phyloP scores from a whole-genome alignment of 2,888 invertebrate genomes.

The Lysandra bellargus region DNA sequence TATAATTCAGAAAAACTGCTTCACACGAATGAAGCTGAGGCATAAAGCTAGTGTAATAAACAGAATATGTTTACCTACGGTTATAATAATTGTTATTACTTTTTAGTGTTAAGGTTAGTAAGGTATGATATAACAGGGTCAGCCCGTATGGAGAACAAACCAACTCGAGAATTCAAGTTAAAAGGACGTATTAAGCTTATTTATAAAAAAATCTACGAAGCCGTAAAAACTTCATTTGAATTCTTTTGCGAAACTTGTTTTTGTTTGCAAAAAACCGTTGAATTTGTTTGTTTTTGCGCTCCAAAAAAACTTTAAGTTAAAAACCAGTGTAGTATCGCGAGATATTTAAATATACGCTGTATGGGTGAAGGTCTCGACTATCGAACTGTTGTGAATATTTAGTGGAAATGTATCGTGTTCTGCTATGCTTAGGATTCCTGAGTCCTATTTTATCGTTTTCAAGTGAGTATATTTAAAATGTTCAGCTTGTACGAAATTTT shows the following conservation, averaged over 20 bases:
- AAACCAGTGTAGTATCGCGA: neutral
- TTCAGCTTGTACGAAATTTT: neutral
- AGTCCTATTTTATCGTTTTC: slow-evolving; percentile 10
- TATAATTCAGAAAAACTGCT: no score
- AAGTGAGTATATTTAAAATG: neutral
- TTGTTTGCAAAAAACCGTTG: neutral
- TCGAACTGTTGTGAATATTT: neutral
- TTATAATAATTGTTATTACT: neutral
- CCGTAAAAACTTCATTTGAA: neutral
- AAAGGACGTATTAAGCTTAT: neutral
- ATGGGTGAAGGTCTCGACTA: neutral
- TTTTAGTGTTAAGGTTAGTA: slow-evolving; percentile 7
- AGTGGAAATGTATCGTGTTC: neutral
- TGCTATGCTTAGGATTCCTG: neutral
- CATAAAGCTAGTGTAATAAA: neutral
- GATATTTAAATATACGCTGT: neutral
- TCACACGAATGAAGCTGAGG: no score
- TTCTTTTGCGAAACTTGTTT: neutral
- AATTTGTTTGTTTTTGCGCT: neutral
- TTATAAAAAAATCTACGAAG: neutral
- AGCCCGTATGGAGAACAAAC: neutral
- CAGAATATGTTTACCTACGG: neutral
- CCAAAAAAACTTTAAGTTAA: neutral
- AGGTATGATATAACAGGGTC: neutral
- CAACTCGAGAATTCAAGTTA: neutral